These are phyloP conservation scores for Tricholauxania praeusta DNA, from an alignment of 2,888 invertebrate species.

Conservation along the genomic window DNA sequence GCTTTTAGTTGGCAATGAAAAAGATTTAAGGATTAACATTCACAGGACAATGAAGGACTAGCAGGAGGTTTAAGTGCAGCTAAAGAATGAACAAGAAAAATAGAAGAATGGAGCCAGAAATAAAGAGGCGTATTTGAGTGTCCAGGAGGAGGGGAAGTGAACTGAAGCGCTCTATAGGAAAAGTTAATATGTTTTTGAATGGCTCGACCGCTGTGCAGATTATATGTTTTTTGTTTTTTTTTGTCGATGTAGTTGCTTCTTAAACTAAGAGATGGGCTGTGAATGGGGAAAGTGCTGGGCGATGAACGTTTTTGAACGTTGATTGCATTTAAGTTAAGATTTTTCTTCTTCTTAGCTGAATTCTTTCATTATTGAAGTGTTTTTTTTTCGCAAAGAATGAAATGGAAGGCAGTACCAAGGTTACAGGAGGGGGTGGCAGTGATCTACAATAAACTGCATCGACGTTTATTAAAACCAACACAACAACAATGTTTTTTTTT, in stretches of 20 bases:
- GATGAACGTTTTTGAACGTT: slow-evolving; percentile 12
- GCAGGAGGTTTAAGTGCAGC: slow-evolving; percentile 11
- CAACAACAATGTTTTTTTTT: too few relatives aligned
- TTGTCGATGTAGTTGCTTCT: not conserved
- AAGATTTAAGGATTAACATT: slow-evolving; percentile 38
- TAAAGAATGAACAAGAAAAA: slow-evolving; percentile 9
- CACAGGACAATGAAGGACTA: slow-evolving; percentile 28
- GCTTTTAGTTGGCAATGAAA: slow-evolving; percentile 31
- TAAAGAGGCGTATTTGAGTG: not conserved
- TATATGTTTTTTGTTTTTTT: slow-evolving; percentile 25
- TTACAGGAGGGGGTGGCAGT: too few relatives aligned
- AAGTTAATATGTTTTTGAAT: slow-evolving; percentile 29
- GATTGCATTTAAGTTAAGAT: slow-evolving; percentile 31
- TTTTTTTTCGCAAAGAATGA: too few relatives aligned
- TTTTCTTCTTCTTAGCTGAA: slow-evolving; percentile 17
- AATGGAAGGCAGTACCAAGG: too few relatives aligned
- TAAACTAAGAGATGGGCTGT: not conserved
- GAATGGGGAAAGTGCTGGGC: not conserved
- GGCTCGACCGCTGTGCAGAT: slow-evolving; percentile 19
- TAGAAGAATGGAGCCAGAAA: not conserved
- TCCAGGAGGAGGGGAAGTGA: not conserved
- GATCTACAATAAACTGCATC: too few relatives aligned
- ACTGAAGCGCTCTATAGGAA: not conserved
- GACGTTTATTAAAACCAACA: too few relatives aligned
- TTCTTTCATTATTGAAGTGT: slow-evolving; percentile 16